Base-by-base conservation (phyloP, 2,888 invertebrate species). In the Heliconius ismenius region DNA sequence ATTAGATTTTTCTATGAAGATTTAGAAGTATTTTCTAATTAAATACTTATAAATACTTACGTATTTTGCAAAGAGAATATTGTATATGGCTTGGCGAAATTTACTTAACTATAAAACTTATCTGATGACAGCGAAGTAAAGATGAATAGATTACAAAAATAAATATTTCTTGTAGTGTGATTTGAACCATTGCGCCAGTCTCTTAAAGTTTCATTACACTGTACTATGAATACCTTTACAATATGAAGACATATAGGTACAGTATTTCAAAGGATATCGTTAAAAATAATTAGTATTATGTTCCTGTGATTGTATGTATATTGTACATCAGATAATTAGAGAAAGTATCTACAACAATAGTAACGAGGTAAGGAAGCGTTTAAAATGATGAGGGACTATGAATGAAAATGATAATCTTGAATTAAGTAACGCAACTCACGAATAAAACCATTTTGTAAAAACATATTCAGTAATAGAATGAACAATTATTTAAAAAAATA, bases 341-440 rank as follows among this genome's bases (percentile, higher is more conserved):
- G 81, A 83, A 81, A 82, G 82, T 83, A 81, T 79, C 81, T 78
- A 82, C 81, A 82, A 82, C 82, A 82, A 81, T 81, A 78, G 75
- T 70, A 77, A 79, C 62, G 72, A 80, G 74, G 43, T n/a, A 43
- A 60, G 26, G 64, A 64, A 64, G 63, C 24, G 77, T 49, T 68
- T 65, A 43, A 74, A 74, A 75, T 74, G 76, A 75, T 70, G 69
- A 73, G 76, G 69, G 74, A 64, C 54, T 32, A 32, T 32, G 60
- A n/a, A 58, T 54, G 49, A 58, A 74, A 75, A 69, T 75, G 73
- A 65, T 60, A 79, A 49, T 78, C 69, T 78, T 78, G 72, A 79
- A 76, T 32, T 49, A 72, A 43, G 63, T 62, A 72, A 24, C 43
- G 6, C 10, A 13, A 67, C 21, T n/a, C 11, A 54, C 21, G 39